These are phyloP conservation scores for Actias luna DNA, from an alignment of 2,888 invertebrate species.

Conservation along the genomic window DNA sequence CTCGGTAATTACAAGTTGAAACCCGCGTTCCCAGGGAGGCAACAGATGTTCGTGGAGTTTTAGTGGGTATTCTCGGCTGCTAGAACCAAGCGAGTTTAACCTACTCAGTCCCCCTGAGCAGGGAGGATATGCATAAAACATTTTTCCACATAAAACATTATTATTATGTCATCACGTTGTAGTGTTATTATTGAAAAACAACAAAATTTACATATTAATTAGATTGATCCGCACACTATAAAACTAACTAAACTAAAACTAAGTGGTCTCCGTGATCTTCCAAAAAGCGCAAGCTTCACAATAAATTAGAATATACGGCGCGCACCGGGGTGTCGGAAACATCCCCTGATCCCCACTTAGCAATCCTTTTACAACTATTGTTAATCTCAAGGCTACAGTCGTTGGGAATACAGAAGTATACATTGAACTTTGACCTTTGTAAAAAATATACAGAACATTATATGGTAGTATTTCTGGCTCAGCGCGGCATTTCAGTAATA, in stretches of 20 bases:
- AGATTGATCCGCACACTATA: no score
- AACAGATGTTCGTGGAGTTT: no score
- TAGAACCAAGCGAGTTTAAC: no score
- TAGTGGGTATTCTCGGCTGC: no score
- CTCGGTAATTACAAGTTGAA: no score
- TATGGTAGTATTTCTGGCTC: neutral
- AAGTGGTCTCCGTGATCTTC: neutral
- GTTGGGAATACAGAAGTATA: neutral
- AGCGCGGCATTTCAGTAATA: neutral
- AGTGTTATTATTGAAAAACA: no score
- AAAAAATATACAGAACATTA: neutral
- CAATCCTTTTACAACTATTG: slow-evolving; percentile 7
- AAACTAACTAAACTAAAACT: neutral
- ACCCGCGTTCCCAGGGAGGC: no score
- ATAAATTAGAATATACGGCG: neutral
- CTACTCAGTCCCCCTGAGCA: no score
- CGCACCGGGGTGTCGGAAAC: neutral
- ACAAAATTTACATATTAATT: no score
- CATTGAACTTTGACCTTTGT: neutral
- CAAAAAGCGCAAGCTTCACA: neutral
- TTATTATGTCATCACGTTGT: no score
- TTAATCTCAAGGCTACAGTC: neutral
- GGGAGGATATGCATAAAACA: no score
- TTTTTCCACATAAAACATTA: no score
- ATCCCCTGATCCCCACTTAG: neutral